phyloP scores from a whole-genome alignment of 2,797 vertebrate species.

The Miichthys miiuy region DNA sequence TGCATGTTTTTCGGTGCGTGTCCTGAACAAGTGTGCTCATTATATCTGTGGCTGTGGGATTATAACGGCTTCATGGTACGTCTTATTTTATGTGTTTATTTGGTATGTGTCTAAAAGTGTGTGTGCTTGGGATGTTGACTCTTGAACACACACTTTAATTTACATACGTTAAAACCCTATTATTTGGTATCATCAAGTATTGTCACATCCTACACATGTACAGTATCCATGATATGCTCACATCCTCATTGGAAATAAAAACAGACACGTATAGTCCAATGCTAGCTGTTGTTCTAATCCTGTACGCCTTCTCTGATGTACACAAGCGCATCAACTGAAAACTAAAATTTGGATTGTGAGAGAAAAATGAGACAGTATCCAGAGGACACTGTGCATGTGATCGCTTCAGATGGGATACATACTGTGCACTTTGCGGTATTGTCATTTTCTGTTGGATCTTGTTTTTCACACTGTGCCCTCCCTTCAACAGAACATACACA shows the following conservation, averaged over 20 bases:
- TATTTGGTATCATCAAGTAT: constrained; percentile 49
- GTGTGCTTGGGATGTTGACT: constrained; percentile 27
- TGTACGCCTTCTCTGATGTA: constrained; percentile 10
- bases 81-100: constrained; percentile 35
- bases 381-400: constrained; percentile 52
- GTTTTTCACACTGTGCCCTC: constrained; percentile 85
- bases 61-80: constrained; percentile 12
- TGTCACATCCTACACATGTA: constrained; percentile 57
- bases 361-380: constrained; percentile 32
- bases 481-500: constrained; percentile 98
- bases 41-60: constrained; percentile 38
- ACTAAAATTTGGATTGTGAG: neutral
- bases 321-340: neutral
- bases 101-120: constrained; percentile 35
- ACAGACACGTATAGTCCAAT: neutral
- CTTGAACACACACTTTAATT: constrained; percentile 19
- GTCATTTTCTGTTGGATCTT: constrained; percentile 81
- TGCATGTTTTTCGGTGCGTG: constrained; percentile 22
- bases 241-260: neutral
- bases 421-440: constrained; percentile 57
- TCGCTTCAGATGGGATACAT: constrained; percentile 39
- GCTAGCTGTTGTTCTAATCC: neutral
- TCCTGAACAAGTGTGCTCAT: constrained; percentile 13
- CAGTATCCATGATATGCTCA: constrained; percentile 30
- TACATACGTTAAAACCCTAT: constrained; percentile 6